Base-by-base conservation (phyloP, 2,888 invertebrate genomes). In the Acrocyrtus sp. region DNA sequence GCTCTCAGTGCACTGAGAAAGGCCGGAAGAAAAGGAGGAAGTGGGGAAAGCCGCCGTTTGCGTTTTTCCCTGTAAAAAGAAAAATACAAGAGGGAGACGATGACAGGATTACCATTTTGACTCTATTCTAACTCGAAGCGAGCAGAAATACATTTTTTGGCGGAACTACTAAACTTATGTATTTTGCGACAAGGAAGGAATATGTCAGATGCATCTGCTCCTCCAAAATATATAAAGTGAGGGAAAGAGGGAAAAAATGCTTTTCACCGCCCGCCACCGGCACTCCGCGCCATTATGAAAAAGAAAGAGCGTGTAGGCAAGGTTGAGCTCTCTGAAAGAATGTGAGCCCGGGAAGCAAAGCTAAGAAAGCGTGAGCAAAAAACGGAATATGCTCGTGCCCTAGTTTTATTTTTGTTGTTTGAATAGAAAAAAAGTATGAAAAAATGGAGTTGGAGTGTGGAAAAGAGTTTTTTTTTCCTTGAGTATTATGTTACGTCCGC, bases 31-130 rank as follows among this genome's bases (percentile, higher is more conserved):
- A 57, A 48, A 54, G 48, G 58, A 26, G 50, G 41, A 50, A 50
- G 57, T 12, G 34, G 56, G 27, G 39, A 58, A 61, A 21, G 24
- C n/a, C 58, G 26, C 58, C 50, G 12, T 6, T 21, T 19, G 45
- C 27, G 17, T 58, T 39, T 58, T 19, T 45, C 43, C 15, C 19
- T 58, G 22, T 61, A 27, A 41, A 51, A 61, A 61, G 51, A 39
- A 3, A 56, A 2, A 41, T 6, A 56, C 22, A 29, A 22, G 60
- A 56, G 50, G 58, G 29, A 58, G 50, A 50, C 29, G 66, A 56
- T 61, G 69, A 61, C 69, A 61, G 61, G 69, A 69, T 69, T 69
- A 69, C 69, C 61, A 69, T 69, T 68, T 69, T 61, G 69, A 69
- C 69, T 69, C 54, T 61, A 69, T 61, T 51, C 60, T 53, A 60